Percentiles rank a stretch among this genome's conserved stretches.
phyloP scores from a whole-genome alignment of 2,888 invertebrate genomes.

The Hirudinaria manillensis region DNA sequence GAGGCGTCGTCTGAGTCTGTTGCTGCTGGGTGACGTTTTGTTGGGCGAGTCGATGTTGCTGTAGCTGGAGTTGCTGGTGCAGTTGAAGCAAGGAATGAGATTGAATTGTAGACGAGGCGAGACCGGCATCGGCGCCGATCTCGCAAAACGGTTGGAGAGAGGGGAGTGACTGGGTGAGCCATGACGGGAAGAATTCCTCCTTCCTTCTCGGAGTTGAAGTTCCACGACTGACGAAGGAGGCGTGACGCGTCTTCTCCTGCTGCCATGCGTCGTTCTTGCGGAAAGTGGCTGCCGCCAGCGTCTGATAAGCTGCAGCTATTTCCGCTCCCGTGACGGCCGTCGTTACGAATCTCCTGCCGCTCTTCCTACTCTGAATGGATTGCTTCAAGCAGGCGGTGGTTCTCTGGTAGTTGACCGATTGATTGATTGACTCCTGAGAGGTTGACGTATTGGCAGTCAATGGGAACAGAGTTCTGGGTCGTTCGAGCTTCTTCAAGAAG shows the following conservation, averaged over 20 bases:
- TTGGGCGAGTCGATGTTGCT: neutral
- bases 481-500: too few relatives aligned
- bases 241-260: neutral
- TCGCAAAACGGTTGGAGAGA: neutral
- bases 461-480: too few relatives aligned
- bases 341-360: neutral
- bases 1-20: conserved; percentile 6
- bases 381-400: too few relatives aligned
- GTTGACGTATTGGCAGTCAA: too few relatives aligned
- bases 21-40: neutral
- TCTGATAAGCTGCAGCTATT: conserved; percentile 23
- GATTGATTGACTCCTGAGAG: too few relatives aligned
- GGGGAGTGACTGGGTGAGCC: neutral
- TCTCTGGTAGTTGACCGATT: too few relatives aligned
- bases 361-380: neutral
- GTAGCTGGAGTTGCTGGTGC: neutral
- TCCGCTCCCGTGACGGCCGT: conserved; percentile 10
- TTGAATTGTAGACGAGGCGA: neutral
- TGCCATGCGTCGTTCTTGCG: neutral
- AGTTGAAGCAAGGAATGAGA: neutral
- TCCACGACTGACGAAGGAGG: conserved; percentile 16
- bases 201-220: conserved; percentile 15
- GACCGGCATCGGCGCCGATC: neutral
- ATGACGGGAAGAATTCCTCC: neutral
- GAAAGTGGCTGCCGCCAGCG: conserved; percentile 21